phyloP scores from a whole-genome alignment of 2,888 invertebrate genomes.

The Macrostomum cliftonense region DNA sequence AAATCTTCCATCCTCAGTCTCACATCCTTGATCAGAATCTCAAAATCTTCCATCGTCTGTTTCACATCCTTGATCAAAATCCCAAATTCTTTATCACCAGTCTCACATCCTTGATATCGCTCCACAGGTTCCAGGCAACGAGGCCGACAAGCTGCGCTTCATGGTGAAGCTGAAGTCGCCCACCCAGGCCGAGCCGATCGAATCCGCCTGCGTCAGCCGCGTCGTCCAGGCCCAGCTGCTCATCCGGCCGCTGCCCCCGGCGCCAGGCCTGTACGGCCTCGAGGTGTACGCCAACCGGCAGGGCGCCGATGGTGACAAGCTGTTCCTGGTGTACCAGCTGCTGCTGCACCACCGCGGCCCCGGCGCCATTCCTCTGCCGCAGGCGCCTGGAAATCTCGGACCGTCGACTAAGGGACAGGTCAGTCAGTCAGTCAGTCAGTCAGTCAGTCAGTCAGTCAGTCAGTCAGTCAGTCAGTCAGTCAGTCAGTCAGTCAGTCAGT shows the following conservation, averaged over 20 bases:
- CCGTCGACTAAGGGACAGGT: too few relatives aligned
- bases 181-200: slow-evolving; percentile 21
- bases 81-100: too few relatives aligned
- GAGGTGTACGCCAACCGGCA: slow-evolving; percentile 38
- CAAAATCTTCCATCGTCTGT: too few relatives aligned
- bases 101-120: too few relatives aligned
- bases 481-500: too few relatives aligned
- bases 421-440: too few relatives aligned
- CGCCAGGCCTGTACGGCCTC: slow-evolving; percentile 33
- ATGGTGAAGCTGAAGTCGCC: slow-evolving; percentile 35
- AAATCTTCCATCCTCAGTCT: too few relatives aligned
- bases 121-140: slow-evolving; percentile 15
- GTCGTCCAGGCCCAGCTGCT: slow-evolving; percentile 32
- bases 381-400: slow-evolving; percentile 8
- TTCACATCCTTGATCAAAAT: too few relatives aligned
- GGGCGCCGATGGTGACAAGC: slow-evolving; percentile 29
- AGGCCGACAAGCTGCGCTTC: slow-evolving; percentile 30
- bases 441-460: too few relatives aligned
- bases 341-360: slow-evolving; percentile 28
- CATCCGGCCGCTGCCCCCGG: slow-evolving; percentile 31
- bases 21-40: too few relatives aligned
- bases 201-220: slow-evolving; percentile 30
- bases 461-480: too few relatives aligned
- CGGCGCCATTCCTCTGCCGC: slow-evolving; percentile 23
- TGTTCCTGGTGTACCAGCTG: slow-evolving; percentile 34